Conservation (phyloP, 2,888 invertebrate species). For the Drosophila kambysellisi region DNA sequence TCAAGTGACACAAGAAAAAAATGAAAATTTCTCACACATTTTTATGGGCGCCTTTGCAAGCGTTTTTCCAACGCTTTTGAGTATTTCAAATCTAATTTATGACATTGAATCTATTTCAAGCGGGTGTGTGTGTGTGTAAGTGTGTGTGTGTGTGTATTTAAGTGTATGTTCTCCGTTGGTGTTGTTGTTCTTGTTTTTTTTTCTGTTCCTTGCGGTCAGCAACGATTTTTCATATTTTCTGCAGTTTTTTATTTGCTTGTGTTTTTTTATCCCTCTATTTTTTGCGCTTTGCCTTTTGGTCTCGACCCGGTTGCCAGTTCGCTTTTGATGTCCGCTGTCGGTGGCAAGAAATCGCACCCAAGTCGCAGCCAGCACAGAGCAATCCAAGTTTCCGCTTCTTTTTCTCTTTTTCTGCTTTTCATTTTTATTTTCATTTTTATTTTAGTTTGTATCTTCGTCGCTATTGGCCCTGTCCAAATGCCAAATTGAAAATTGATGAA, state of each 20-base stretch:
- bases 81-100: constrained; percentile 81
- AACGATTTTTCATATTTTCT: constrained; percentile 77
- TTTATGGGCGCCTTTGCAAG: constrained; percentile 65
- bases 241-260: constrained; percentile 53
- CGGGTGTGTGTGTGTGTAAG: constrained; percentile 10
- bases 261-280: constrained; percentile 3
- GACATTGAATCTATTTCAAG: constrained; percentile 78
- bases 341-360: constrained; percentile 66
- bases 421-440: constrained; percentile 30
- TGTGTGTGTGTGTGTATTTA: constrained; percentile 17
- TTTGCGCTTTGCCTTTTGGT: constrained; percentile 43
- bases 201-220: constrained; percentile 63
- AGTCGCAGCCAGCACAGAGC: constrained; percentile 48
- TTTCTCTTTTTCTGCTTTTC: constrained; percentile 14
- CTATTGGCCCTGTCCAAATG: constrained; percentile 54
- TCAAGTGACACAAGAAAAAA: constrained; percentile 47
- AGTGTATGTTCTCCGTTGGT: constrained; percentile 13
- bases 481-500: constrained; percentile 82
- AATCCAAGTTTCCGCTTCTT: constrained; percentile 33
- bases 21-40: constrained; percentile 70
- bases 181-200: constrained; percentile 5
- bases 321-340: constrained; percentile 75
- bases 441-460: constrained; percentile 45
- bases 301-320: constrained; percentile 30
- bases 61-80: constrained; percentile 61